Percentiles rank a stretch among this genome's conserved stretches.
Evolutionary conservation across 2,113 vertebrate genomes (phyloP).

Genomic region (Ceyx margarethae): DNA sequence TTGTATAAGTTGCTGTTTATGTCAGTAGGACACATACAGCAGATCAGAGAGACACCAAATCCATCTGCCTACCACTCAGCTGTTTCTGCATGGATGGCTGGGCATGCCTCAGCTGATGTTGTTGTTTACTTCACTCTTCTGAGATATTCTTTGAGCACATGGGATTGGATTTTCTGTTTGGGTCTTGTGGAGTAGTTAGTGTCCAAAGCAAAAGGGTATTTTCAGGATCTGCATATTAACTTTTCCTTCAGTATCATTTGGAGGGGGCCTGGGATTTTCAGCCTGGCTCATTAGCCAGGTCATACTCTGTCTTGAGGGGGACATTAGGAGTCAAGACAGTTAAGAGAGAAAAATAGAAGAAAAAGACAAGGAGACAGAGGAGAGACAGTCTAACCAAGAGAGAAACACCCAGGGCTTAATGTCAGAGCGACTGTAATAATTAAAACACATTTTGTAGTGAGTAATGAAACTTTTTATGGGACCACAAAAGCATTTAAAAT

Average conservation of each 20-base stretch:
- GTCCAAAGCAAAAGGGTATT: not conserved
- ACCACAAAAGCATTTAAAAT: constrained; percentile 59
- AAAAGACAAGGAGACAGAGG: not conserved
- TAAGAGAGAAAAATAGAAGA: not conserved
- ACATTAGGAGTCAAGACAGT: not conserved
- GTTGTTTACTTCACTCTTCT: not conserved
- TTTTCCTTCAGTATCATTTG: not conserved
- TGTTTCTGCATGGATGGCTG: not conserved
- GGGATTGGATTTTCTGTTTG: not conserved
- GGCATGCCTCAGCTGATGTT: not conserved
- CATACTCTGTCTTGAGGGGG: not conserved
- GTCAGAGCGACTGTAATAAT: constrained; percentile 55
- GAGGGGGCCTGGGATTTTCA: not conserved
- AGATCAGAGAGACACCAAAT: not conserved
- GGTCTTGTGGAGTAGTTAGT: not conserved
- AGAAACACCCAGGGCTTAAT: constrained; percentile 51
- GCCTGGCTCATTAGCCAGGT: not conserved
- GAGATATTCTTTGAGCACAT: not conserved
- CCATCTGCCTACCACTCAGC: not conserved
- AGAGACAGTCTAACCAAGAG: constrained; percentile 11
- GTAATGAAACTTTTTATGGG: constrained; percentile 67
- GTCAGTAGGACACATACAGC: not conserved
- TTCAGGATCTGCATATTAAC: not conserved
- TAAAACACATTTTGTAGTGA: constrained; percentile 47
- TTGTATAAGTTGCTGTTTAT: not conserved